A percentile compares a stretch with the other conserved stretches of the same genome.
Evolutionary conservation across 2,113 vertebrate genomes (phyloP).

Genomic region (Lepus americanus): DNA sequence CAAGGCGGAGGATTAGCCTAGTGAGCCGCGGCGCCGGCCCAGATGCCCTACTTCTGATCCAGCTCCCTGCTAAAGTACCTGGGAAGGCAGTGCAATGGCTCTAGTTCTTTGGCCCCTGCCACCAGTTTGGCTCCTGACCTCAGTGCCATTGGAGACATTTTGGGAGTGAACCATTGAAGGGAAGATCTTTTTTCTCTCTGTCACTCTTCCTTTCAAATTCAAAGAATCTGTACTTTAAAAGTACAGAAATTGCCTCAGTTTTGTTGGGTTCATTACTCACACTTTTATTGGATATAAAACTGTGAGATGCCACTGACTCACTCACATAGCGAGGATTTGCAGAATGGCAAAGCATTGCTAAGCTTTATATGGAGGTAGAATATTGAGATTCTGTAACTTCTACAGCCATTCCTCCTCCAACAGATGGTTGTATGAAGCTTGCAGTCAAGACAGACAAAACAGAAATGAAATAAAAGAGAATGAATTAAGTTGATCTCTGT

Average conservation of each 20-base stretch:
- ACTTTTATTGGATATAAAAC: not conserved
- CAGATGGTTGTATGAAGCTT: not conserved
- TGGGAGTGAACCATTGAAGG: too few species aligned
- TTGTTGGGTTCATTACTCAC: not conserved
- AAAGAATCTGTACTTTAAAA: not conserved
- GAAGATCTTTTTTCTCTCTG: too few species aligned
- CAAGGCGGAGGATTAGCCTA: too few species aligned
- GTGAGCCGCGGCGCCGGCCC: too few species aligned
- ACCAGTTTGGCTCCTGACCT: too few species aligned
- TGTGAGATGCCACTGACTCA: not conserved
- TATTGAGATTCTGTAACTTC: not conserved
- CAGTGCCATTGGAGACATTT: too few species aligned
- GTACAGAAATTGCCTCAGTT: not conserved
- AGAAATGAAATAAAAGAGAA: not conserved
- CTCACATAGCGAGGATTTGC: not conserved
- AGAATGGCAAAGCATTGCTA: not conserved
- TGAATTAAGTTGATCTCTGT: not conserved
- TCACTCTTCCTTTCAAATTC: too few species aligned
- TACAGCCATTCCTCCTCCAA: not conserved
- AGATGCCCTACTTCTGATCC: too few species aligned
- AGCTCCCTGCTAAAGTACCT: too few species aligned
- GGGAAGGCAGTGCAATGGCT: not conserved
- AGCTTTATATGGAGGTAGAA: not conserved
- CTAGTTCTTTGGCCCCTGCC: too few species aligned
- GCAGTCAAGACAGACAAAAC: not conserved